Percentiles rank a stretch among this genome's conserved stretches.
Conservation (phyloP, 2,888 invertebrate species). For the Chrysina gloriosa region DNA sequence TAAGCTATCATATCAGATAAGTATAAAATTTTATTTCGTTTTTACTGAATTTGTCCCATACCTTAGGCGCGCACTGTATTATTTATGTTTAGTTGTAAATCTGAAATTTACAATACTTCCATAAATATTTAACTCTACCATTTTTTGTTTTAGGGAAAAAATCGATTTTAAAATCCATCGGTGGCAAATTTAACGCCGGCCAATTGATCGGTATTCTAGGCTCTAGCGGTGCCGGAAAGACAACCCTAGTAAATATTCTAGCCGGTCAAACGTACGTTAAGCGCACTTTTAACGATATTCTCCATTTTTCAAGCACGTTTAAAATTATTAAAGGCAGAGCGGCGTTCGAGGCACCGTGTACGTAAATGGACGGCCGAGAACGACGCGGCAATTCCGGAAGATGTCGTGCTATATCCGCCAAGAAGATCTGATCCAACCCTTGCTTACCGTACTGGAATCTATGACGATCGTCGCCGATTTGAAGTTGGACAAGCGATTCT, state of each 20-base stretch:
- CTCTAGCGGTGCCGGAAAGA: slow-evolving; percentile 43
- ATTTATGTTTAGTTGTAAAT: too few relatives aligned
- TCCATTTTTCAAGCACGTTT: neutral
- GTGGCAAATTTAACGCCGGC: slow-evolving; percentile 42
- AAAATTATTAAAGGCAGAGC: slow-evolving; percentile 60
- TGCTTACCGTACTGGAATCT: slow-evolving; percentile 87
- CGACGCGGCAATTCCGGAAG: slow-evolving; percentile 84
- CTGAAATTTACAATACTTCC: too few relatives aligned
- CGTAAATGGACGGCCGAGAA: slow-evolving; percentile 83
- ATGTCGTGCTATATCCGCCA: slow-evolving; percentile 97
- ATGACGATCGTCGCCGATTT: slow-evolving; percentile 91
- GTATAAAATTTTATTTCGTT: too few relatives aligned
- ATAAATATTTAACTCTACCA: too few relatives aligned
- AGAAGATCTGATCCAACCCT: slow-evolving; percentile 86
- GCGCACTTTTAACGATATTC: neutral
- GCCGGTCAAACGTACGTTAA: slow-evolving; percentile 43
- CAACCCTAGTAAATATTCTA: slow-evolving; percentile 40
- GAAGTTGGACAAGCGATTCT: slow-evolving; percentile 79
- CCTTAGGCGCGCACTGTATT: too few relatives aligned
- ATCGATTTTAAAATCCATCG: slow-evolving; percentile 40
- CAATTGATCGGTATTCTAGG: slow-evolving; percentile 42
- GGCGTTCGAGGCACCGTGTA: slow-evolving; percentile 80
- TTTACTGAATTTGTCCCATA: too few relatives aligned
- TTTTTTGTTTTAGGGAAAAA: slow-evolving; percentile 35
- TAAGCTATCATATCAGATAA: too few relatives aligned